Evolutionary conservation across 2,888 invertebrate genomes (phyloP).

Genomic region (Xylota segnis): DNA sequence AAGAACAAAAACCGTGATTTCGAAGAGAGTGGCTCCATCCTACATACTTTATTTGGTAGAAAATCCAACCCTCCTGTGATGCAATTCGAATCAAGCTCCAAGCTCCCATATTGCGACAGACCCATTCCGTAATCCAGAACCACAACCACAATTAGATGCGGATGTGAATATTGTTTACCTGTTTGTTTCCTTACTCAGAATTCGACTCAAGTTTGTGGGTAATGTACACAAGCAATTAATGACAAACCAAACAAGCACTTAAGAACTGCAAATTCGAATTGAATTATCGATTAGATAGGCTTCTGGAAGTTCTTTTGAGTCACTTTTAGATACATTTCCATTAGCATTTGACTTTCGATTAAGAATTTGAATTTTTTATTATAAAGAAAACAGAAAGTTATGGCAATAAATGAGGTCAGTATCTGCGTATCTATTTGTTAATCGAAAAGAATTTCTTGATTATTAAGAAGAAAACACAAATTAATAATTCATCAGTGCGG

Average conservation of each 20-base stretch:
- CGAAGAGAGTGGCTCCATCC: too few relatives aligned
- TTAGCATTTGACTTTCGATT: constrained; percentile 6
- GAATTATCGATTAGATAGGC: background rate
- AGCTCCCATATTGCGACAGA: too few relatives aligned
- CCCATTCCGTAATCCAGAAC: too few relatives aligned
- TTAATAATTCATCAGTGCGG: constrained; percentile 34
- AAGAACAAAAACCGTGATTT: background rate
- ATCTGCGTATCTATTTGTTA: constrained; percentile 1
- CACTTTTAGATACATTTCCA: background rate
- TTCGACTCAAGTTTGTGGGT: background rate
- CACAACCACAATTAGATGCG: too few relatives aligned
- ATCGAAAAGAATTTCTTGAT: constrained; percentile 8
- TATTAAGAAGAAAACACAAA: background rate
- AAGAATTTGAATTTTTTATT: constrained; percentile 15
- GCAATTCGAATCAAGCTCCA: too few relatives aligned
- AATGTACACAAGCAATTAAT: background rate
- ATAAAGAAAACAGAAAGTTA: constrained; percentile 33
- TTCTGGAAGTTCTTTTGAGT: too few relatives aligned
- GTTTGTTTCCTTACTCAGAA: background rate
- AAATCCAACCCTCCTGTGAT: too few relatives aligned
- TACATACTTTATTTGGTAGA: too few relatives aligned
- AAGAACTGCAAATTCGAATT: background rate
- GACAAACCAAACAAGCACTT: background rate
- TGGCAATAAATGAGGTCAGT: background rate
- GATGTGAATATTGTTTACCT: too few relatives aligned